Evolutionary conservation across 2,888 invertebrate species (phyloP), one percentile per base, ranked within the genome.

Genomic region (Synanthedon myopaeformis): DNA sequence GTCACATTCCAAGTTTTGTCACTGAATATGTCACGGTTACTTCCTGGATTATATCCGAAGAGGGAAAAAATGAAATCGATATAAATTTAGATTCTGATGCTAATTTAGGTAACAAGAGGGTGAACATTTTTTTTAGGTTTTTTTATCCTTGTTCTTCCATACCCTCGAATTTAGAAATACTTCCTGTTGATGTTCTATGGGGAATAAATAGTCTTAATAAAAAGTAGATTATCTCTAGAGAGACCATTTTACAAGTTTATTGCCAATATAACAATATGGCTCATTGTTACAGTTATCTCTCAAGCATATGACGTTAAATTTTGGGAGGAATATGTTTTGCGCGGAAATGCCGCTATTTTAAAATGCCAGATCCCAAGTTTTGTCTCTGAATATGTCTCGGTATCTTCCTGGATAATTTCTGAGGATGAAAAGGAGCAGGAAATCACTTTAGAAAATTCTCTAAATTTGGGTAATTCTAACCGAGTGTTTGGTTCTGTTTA

Each of bases 321-420:
- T 74, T 95, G 95, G 95, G 96, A 96, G 82, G 96, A 96, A 86
- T 94, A 96, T 81, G 94, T 96, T 62, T 90, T 96, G 74, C 92
- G 94, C 72, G 96, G 96, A 74, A 96, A 96, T 86, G 93, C 95
- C 65, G 96, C 94, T 65, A 93, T 96, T 76, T 89, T 96, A 76
- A 96, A 96, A 91, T 96, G 96, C 89, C 95, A 95, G 89, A 94
- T 96, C 80, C 96, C 96, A 70, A 95, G 95, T 89, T 96, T 95
- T 88, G 95, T 96, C 67, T 94, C 95, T 72, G 96, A 96, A 89
- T 96, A 94, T 82, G 95, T 96, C 62, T 90, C 90, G 70, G 94
- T 96, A 62, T 91, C 91, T 70, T 93, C 94, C 70, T 96, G 96
- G 96, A 90, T 95, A 74, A 92, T 94, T 81, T 93, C 94, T 72